Evolutionary conservation across 2,797 vertebrate species (phyloP).

Genomic region (Nyctibius grandis): DNA sequence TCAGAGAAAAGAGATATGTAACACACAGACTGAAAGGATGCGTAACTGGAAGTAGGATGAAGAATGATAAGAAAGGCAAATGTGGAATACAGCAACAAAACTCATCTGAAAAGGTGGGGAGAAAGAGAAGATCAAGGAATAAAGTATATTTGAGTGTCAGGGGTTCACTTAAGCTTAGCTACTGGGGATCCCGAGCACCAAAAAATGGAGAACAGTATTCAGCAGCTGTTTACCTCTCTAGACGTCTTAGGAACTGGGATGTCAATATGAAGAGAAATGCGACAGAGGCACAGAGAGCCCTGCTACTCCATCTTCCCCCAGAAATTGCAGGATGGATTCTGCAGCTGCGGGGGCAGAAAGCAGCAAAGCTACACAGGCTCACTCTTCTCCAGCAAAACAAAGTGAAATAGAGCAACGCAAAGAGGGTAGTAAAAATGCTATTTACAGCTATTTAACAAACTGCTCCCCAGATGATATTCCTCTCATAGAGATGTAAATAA

Average conservation of each 20-base stretch:
- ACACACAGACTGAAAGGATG: not conserved
- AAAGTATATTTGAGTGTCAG: not conserved
- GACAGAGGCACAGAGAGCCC: accelerated
- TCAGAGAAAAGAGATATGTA: not conserved
- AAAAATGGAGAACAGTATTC: not conserved
- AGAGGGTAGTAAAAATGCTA: constrained; percentile 12
- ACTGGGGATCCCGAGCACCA: not conserved
- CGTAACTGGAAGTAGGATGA: not conserved
- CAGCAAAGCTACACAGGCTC: not conserved
- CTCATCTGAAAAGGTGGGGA: not conserved
- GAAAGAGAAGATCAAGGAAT: not conserved
- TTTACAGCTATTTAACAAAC: constrained; percentile 59
- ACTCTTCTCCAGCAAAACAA: not conserved
- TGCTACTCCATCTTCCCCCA: not conserved
- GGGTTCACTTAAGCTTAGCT: not conserved
- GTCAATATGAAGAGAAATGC: not conserved
- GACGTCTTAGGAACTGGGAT: not conserved
- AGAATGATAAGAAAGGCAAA: not conserved
- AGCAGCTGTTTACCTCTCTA: not conserved
- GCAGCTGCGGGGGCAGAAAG: not conserved
- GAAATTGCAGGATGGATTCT: not conserved
- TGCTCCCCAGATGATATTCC: constrained; percentile 29
- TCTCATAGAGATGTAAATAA: constrained; percentile 52
- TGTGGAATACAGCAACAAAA: not conserved
- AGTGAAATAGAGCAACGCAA: constrained; percentile 1